phyloP scores from a whole-genome alignment of 2,888 invertebrate genomes.

The Dasysyrphus albostriatus region DNA sequence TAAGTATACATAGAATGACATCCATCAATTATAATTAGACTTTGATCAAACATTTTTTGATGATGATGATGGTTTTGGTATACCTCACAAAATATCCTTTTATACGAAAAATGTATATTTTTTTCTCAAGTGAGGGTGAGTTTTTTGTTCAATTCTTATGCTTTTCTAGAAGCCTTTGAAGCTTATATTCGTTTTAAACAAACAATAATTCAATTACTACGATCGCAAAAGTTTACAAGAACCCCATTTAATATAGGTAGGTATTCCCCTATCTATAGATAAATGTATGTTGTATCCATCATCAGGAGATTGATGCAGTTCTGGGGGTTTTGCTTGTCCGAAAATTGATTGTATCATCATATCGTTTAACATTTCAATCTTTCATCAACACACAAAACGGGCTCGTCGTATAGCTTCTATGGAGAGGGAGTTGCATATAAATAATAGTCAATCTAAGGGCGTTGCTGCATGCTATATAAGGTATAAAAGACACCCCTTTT shows the following conservation, averaged over 20 bases:
- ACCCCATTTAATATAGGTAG: neutral
- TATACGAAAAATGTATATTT: neutral
- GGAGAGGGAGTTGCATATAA: slow-evolving; percentile 33
- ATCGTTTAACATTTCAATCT: slow-evolving; percentile 73
- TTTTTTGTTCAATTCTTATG: neutral
- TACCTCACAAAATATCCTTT: neutral
- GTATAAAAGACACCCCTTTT: neutral
- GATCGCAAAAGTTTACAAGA: slow-evolving; percentile 9
- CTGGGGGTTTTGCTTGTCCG: slow-evolving; percentile 52
- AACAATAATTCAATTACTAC: slow-evolving; percentile 17
- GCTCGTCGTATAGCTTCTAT: neutral
- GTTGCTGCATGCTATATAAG: slow-evolving; percentile 13
- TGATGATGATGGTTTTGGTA: neutral
- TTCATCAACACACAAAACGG: slow-evolving; percentile 39
- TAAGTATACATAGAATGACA: neutral
- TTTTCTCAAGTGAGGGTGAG: too few species aligned
- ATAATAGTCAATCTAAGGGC: slow-evolving; percentile 65
- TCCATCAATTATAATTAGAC: slow-evolving; percentile 11
- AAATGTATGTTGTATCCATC: slow-evolving; percentile 15
- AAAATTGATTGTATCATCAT: slow-evolving; percentile 74
- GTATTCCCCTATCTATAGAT: neutral
- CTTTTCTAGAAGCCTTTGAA: slow-evolving; percentile 8
- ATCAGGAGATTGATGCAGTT: slow-evolving; percentile 31
- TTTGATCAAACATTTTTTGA: slow-evolving; percentile 5
- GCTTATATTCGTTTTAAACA: slow-evolving; percentile 4